Conservation (phyloP, 2,888 invertebrate genomes). For the Dasysyrphus albostriatus region DNA sequence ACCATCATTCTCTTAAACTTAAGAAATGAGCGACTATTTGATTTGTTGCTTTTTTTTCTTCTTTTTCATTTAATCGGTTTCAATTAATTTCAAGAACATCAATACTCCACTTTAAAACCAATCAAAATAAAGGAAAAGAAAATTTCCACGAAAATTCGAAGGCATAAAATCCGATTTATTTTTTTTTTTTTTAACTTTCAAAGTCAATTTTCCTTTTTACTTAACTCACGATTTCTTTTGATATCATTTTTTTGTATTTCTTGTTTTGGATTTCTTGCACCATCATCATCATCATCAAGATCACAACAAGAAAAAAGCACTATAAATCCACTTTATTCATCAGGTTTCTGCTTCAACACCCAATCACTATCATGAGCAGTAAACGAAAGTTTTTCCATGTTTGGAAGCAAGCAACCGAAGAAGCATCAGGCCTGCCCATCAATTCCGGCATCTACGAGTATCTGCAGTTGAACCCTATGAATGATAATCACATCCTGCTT, state of each 20-base stretch:
- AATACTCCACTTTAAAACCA: not conserved
- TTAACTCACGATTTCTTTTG: constrained; percentile 16
- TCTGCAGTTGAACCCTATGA: constrained; percentile 65
- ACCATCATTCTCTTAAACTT: not conserved
- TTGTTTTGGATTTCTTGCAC: not conserved
- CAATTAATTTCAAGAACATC: constrained; percentile 25
- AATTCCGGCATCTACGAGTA: constrained; percentile 30
- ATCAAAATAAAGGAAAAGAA: not conserved
- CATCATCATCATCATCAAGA: constrained; percentile 14
- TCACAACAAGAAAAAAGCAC: constrained; percentile 1
- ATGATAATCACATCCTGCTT: constrained; percentile 65
- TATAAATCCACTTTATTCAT: constrained; percentile 62
- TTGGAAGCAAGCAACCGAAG: constrained; percentile 9
- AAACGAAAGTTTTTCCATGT: constrained; percentile 50
- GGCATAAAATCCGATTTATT: not conserved
- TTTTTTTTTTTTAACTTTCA: constrained; percentile 6
- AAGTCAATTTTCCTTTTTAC: constrained; percentile 38
- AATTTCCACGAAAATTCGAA: not conserved
- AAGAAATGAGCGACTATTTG: not conserved
- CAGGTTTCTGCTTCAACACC: constrained; percentile 69
- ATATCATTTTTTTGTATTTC: not conserved
- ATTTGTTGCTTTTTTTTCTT: not conserved
- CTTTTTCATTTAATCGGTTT: not conserved
- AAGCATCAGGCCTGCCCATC: constrained; percentile 33
- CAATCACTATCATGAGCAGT: constrained; percentile 59